Base-by-base conservation (phyloP, 2,888 invertebrate species). In the Xylota sylvarum region DNA sequence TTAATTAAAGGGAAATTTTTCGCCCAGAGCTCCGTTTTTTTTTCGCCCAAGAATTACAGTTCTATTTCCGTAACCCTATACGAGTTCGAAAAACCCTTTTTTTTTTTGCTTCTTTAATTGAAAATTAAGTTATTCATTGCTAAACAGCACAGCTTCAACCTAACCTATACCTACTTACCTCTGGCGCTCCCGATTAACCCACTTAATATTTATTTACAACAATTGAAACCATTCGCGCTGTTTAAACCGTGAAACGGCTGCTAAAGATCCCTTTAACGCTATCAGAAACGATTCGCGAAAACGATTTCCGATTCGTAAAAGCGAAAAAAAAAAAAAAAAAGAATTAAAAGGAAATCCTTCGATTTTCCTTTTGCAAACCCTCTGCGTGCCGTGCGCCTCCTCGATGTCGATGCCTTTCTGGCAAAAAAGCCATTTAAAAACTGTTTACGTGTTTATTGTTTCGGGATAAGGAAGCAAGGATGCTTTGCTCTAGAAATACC, bases 361-460 rank as follows among this genome's bases (percentile, higher is more conserved):
- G 80, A 78, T 78, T 83, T 78, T 62, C 37, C 55, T n/a, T 30
- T 55, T 12, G 10, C 4, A 5, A 32, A 32, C 55, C 17, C 5
- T 10, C 10, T 27, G 4, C 35, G 1, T 2, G 2, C 27, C 30
- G 2, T 5, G 23, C 10, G 9, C 30, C 52, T 5, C 12, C 37
- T 10, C 9, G 9, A 37, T 7, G 60, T 9, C 14, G 48, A 12
- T 9, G 32, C 17, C 37, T 65, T 46, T 65, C 32, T n/a, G 17
- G 52, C 48, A 30, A 67, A 67, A 83, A 73, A 73, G 40, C 67
- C 56, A 72, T 78, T 77, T 67, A 72, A 56, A 80, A 76, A 80
- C 85, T 85, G 72, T 85, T 80, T 76, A 80, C 80, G 74, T 80
- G 85, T 80, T 76, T 80, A 85, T 85, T 80, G 85, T 85, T 85